phyloP scores from a whole-genome alignment of 2,113 vertebrate species.

The Himantopus leucocephalus region DNA sequence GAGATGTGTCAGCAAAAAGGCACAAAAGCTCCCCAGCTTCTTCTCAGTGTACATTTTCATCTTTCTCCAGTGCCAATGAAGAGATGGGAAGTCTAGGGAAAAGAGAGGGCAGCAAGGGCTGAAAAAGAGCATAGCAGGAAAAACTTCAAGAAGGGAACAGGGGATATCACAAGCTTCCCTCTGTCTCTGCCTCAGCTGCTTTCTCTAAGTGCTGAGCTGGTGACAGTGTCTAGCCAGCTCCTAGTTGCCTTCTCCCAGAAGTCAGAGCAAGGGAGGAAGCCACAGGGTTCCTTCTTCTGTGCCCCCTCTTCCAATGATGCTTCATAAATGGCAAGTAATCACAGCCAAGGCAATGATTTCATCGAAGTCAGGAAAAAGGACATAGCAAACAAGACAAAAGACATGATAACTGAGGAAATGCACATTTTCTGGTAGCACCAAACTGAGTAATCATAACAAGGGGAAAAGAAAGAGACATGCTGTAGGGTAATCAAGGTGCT shows the following conservation, averaged over 20 bases:
- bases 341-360: neutral
- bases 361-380: neutral
- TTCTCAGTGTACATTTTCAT: neutral
- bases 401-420: neutral
- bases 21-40: neutral
- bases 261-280: neutral
- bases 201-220: neutral
- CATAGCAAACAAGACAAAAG: neutral
- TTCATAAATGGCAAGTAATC: neutral
- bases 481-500: neutral
- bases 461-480: neutral
- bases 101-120: neutral
- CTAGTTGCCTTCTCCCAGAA: neutral
- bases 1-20: neutral
- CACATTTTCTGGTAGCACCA: neutral
- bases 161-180: neutral
- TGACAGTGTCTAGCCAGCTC: accelerated
- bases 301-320: neutral
- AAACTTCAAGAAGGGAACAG: neutral
- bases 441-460: neutral
- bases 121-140: neutral
- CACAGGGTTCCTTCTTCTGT: neutral
- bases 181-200: neutral
- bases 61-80: neutral
- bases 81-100: neutral